phyloP scores from a whole-genome alignment of 2,888 invertebrate species.

The Harpagoxenus sublaevis region DNA sequence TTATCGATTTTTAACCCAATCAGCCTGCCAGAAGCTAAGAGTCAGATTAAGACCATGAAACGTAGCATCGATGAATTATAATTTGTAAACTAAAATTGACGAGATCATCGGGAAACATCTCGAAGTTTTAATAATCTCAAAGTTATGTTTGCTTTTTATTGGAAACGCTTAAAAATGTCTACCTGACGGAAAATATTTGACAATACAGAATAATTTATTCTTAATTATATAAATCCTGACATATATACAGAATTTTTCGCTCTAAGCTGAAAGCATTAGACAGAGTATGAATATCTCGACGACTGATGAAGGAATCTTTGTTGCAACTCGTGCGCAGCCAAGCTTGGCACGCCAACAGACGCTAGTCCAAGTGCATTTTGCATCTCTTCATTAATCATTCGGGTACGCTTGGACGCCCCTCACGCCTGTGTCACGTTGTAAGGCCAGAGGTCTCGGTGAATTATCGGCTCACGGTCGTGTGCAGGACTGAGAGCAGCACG shows the following conservation, averaged over 20 bases:
- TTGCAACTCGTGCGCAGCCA: conserved; percentile 64
- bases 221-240: background rate
- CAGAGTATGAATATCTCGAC: conserved; percentile 68
- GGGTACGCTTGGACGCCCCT: conserved; percentile 57
- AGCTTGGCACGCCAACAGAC: conserved; percentile 63
- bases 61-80: background rate
- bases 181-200: background rate
- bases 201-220: background rate
- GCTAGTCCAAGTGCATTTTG: conserved; percentile 72
- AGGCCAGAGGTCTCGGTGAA: conserved; percentile 73
- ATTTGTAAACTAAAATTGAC: background rate
- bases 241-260: conserved; percentile 32
- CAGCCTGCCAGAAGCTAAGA: background rate
- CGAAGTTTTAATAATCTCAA: background rate
- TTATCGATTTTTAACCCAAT: conserved; percentile 1
- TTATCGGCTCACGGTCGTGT: conserved; percentile 67
- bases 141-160: background rate
- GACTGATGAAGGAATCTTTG: conserved; percentile 71
- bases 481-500: conserved; percentile 52
- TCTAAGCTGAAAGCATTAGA: conserved; percentile 60
- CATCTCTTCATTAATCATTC: conserved; percentile 73
- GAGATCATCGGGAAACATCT: background rate
- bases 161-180: background rate
- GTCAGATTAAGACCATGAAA: background rate
- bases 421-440: conserved; percentile 69